Evolutionary conservation across 2,888 invertebrate species (phyloP), one percentile per base, ranked within the genome.

Genomic region (Drosophila rubida): DNA sequence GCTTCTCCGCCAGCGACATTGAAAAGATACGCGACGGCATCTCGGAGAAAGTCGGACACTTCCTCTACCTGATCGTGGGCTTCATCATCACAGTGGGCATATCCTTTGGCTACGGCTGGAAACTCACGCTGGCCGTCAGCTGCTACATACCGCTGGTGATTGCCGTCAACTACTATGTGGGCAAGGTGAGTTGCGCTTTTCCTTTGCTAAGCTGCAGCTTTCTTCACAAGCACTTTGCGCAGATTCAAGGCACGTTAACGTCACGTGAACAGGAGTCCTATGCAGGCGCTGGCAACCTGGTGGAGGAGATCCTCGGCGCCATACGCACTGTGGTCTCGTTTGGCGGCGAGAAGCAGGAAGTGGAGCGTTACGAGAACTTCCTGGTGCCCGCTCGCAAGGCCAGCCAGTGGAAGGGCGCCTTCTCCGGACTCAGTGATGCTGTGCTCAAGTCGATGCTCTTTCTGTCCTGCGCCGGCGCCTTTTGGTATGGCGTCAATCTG

Each of bases 21-120:
- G 95, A 95, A 83, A 95, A 95, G 90, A 95, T 96, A 83, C 95
- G 96, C 59, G 96, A 96, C 85, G 97, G 97, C 3, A 96, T 97
- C 22, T 96, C 96, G 0, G 97, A 97, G 90, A 97, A 97, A 92
- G 94, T 97, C 11, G 95, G 96, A 0, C 95, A 96, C 89, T 94
- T 96, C 81, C 92, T 95, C 0, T 96, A 96, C 89, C 61, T 91
- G 37, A 73, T 92, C 7, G 77, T 91, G 14, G 90, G 90, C 0
- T 91, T 91, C 48, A 69, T 92, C 13, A 90, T 96, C 94, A 91
- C 93, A 93, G 89, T 93, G 94, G 89, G 93, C 94, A 94, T 96
- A 55, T 96, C 97, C 0, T 95, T 97, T 89, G 92, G 93, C 0
- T 96, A 96, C 89, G 97, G 97, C 46, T 97, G 97, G 97, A 95